These are phyloP conservation scores for Oithona nana DNA, from an alignment of 2,888 invertebrate genomes.

Conservation along the genomic window DNA sequence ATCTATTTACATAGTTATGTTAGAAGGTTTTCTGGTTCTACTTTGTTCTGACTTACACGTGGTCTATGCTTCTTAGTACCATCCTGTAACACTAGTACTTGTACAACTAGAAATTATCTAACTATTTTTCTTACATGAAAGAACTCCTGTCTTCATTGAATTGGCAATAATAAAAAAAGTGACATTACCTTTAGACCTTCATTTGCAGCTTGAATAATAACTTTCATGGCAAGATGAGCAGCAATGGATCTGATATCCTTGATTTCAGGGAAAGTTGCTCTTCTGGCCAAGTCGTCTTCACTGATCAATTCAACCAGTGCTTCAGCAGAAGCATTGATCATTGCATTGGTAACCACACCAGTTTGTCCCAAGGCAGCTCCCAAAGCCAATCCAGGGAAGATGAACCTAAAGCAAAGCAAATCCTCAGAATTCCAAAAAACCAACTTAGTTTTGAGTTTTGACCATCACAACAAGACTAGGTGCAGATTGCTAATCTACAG, in stretches of 20 bases:
- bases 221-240: constrained; percentile 7
- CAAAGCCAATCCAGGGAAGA: constrained; percentile 15
- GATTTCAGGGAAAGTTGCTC: constrained; percentile 14
- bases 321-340: constrained; percentile 14
- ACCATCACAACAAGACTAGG: neutral
- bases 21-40: no score
- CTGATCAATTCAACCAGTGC: constrained; percentile 13
- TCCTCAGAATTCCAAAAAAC: no score
- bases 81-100: no score
- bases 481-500: neutral
- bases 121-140: no score
- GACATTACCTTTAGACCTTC: constrained; percentile 9
- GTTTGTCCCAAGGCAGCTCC: constrained; percentile 15
- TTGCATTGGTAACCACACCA: constrained; percentile 15
- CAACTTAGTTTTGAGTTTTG: neutral
- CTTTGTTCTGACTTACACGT: no score
- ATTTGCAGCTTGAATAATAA: constrained; percentile 6
- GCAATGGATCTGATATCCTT: constrained; percentile 7
- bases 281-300: constrained; percentile 10
- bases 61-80: no score
- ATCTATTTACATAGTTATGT: no score
- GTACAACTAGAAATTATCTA: no score
- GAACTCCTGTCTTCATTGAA: no score
- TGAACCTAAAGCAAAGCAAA: constrained; percentile 4
- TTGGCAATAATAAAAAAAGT: neutral